A percentile compares a stretch with the other conserved stretches of the same genome.
Evolutionary conservation across 2,113 vertebrate genomes (phyloP).

Genomic region (Proteles cristata): DNA sequence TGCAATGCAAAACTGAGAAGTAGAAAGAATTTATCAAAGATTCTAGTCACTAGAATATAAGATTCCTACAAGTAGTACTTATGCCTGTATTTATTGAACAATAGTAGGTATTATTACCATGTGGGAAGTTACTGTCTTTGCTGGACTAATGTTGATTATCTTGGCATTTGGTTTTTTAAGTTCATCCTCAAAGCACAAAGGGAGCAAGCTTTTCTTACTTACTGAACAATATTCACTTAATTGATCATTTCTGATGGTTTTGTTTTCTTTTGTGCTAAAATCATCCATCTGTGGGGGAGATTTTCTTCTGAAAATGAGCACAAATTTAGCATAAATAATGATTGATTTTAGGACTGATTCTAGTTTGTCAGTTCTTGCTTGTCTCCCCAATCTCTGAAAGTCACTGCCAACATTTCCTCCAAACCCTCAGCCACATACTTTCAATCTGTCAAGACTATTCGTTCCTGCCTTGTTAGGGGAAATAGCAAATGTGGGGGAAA

Average conservation of each 20-base stretch:
- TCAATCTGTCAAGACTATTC: not conserved
- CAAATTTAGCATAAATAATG: not conserved
- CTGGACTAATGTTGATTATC: constrained; percentile 55
- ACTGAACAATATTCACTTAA: not conserved
- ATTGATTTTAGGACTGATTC: not conserved
- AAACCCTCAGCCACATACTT: not conserved
- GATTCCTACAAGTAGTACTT: not conserved
- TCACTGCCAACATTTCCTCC: not conserved
- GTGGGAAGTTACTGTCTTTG: not conserved
- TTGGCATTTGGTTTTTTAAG: constrained; percentile 76
- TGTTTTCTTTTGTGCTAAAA: not conserved
- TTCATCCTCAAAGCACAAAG: constrained; percentile 82
- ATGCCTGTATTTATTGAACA: not conserved
- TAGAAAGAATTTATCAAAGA: constrained; percentile 18
- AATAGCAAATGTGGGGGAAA: not conserved
- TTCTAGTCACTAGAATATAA: not conserved
- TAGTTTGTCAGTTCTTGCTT: not conserved
- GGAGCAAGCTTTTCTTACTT: constrained; percentile 47
- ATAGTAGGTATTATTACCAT: constrained; percentile 36
- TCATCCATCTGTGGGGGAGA: not conserved
- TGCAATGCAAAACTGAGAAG: not conserved
- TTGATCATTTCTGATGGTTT: not conserved
- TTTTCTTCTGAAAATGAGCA: constrained; percentile 69
- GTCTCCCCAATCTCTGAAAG: not conserved
- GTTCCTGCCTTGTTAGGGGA: not conserved